These are phyloP conservation scores for Junonia oenone DNA, from an alignment of 2,888 invertebrate genomes.

Conservation along the genomic window DNA sequence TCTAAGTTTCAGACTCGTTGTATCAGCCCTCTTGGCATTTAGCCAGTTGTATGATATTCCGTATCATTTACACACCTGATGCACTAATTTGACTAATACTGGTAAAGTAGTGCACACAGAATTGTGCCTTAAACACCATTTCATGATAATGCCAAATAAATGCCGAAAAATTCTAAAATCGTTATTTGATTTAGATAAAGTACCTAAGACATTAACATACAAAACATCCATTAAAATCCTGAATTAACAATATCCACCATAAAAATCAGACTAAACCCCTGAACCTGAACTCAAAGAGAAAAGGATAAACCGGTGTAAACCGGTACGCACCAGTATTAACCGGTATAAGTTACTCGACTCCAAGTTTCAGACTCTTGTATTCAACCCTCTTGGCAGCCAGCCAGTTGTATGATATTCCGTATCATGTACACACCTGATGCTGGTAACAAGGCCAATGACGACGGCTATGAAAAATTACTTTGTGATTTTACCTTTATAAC, in stretches of 20 bases:
- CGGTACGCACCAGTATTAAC: neutral
- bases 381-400: slow-evolving; percentile 11
- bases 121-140: too few species aligned
- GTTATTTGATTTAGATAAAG: too few species aligned
- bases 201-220: too few species aligned
- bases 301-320: neutral
- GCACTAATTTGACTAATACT: too few species aligned
- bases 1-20: slow-evolving; percentile 14
- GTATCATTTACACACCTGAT: slow-evolving; percentile 22
- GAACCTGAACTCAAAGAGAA: too few species aligned
- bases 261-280: too few species aligned
- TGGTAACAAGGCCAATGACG: neutral
- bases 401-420: slow-evolving; percentile 19
- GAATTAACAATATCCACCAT: too few species aligned
- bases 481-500: neutral
- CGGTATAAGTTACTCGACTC: slow-evolving; percentile 1
- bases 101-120: too few species aligned
- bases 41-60: slow-evolving; percentile 18
- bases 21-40: slow-evolving; percentile 11
- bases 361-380: slow-evolving; percentile 16
- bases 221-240: too few species aligned
- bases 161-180: too few species aligned
- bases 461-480: neutral
- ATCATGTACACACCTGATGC: slow-evolving; percentile 20
- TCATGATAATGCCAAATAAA: too few species aligned